Evolutionary conservation across 2,888 invertebrate species (phyloP).

Genomic region (Cheilosia impressa): DNA sequence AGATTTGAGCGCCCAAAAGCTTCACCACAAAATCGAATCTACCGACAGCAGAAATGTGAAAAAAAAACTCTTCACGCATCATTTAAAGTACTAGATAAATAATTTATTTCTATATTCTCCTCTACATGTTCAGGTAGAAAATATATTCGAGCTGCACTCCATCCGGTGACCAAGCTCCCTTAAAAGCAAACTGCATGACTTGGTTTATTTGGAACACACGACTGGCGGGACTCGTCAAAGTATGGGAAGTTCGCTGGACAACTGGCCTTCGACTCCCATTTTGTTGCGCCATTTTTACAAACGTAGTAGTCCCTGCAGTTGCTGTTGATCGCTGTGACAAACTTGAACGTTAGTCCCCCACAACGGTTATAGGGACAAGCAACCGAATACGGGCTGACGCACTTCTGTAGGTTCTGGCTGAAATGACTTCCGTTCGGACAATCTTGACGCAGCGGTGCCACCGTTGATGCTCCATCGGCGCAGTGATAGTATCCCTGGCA

Average conservation of each 20-base stretch:
- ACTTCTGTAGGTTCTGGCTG: rapidly evolving
- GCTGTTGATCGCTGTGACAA: constrained; percentile 54
- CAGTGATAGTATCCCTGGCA: constrained; percentile 79
- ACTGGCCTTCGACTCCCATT: no score
- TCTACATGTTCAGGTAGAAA: no score
- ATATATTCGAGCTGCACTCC: no score
- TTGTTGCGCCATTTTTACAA: no score
- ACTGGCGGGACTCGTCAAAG: constrained; percentile 75
- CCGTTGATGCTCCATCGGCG: neutral
- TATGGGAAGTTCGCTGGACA: constrained; percentile 69
- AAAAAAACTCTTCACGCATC: no score
- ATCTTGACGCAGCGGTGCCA: constrained; percentile 71
- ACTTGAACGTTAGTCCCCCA: constrained; percentile 76
- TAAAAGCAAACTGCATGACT: constrained; percentile 63
- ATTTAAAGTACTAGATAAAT: no score
- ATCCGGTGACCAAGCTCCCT: no score
- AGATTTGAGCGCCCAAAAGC: no score
- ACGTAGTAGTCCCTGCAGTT: constrained; percentile 69
- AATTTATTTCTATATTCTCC: no score
- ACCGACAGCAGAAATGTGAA: no score
- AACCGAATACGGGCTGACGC: constrained; percentile 76
- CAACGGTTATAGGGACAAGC: constrained; percentile 78
- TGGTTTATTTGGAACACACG: neutral
- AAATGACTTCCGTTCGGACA: constrained; percentile 78
- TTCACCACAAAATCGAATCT: no score